Base-by-base conservation (phyloP, 2,113 vertebrate species). In the Numenius arquata region DNA sequence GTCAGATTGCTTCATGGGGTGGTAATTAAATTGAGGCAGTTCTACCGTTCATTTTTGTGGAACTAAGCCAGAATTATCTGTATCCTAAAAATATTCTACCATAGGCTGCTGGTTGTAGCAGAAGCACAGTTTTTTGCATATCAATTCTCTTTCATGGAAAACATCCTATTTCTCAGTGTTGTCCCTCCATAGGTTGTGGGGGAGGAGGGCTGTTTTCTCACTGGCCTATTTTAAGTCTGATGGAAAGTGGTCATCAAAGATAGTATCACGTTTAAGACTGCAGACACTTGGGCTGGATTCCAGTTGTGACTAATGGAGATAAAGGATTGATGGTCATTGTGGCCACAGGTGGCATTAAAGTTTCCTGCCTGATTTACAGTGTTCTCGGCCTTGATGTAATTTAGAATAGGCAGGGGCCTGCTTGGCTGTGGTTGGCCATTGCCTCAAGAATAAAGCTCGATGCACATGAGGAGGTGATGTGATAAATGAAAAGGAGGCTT, bases 11-110 rank as follows among this genome's bases (percentile, higher is more conserved):
- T 98, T 98, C 94, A 83, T 89, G 79, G 83, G 70, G 79, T 97
- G 85, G 95, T 97, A 98, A 97, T 98, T 98, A 97, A 98, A 97
- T 97, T 96, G 96, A 97, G 77, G 59, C 91, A 96, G 89, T 95
- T 92, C 93, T 95, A 65, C 77, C 4, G 5, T 95, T 97, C 94
- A 72, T 97, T 97, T 97, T 96, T 97, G 83, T 95, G 96, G 94
- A 97, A 94, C 85, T 96, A 97, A 98, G 93, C 78, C 96, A 96
- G 66, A 96, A 95, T 95, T 81, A 91, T 90, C 94, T 91, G 23
- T 81, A 80, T 84, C 91, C 89, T 95, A 97, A 96, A 97, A 96
- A 97, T 97, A 76, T 93, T 87, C 92, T 89, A 23, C 88, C 27
- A 62, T 94, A 89, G 77, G 80, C 41, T 48, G 62, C 79, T 85